phyloP scores from a whole-genome alignment of 92 coral and sea anemone species.

The Epizoanthus rinbou region DNA sequence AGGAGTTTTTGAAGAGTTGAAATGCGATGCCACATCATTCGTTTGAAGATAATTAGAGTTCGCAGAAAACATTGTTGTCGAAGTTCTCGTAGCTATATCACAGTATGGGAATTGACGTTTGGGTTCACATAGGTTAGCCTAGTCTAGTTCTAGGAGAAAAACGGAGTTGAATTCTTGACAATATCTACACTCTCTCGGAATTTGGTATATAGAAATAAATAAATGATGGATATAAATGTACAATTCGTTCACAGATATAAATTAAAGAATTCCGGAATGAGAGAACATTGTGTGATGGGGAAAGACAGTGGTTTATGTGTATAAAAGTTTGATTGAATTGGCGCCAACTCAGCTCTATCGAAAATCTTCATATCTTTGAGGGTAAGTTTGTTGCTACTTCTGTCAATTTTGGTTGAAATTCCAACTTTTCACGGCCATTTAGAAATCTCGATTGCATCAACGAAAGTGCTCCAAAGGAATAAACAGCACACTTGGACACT shows the following conservation, averaged over 20 bases:
- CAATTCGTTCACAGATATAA: background rate
- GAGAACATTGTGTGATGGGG: background rate
- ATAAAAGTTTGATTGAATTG: conserved; percentile 40
- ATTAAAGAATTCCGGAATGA: background rate
- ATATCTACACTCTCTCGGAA: too few relatives aligned
- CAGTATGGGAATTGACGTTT: background rate
- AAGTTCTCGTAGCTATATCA: background rate
- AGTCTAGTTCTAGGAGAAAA: background rate
- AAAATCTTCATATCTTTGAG: conserved; percentile 41
- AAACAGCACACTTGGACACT: background rate
- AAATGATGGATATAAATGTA: too few relatives aligned
- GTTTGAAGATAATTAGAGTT: background rate
- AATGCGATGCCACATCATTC: too few relatives aligned
- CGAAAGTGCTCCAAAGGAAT: background rate
- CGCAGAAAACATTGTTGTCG: background rate
- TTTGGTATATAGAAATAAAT: too few relatives aligned
- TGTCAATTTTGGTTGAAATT: background rate
- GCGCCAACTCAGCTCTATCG: conserved; percentile 34
- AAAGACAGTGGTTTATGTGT: conserved; percentile 14
- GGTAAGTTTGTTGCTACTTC: conserved; percentile 26
- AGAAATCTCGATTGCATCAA: background rate
- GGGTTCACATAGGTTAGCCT: background rate
- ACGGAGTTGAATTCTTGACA: too few relatives aligned
- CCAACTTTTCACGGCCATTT: background rate
- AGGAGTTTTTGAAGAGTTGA: too few relatives aligned